Conservation (phyloP, 1,140 invertebrate species). For the Proales similis region DNA sequence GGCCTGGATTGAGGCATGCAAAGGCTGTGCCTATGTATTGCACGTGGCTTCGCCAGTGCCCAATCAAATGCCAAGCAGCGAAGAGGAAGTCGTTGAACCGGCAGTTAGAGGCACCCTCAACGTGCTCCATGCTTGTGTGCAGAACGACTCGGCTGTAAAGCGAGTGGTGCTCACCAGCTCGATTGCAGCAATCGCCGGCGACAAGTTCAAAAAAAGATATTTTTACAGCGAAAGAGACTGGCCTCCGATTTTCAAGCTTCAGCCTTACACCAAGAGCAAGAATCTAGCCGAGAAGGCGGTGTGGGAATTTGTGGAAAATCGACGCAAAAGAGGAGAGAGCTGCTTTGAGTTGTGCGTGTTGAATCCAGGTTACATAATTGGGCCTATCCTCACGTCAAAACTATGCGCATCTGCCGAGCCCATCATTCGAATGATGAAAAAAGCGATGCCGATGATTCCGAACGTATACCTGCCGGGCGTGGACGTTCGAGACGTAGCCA, state of each 20-base stretch:
- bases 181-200: conserved; percentile 53
- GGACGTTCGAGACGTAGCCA: conserved; percentile 59
- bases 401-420: conserved; percentile 41
- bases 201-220: conserved; percentile 42
- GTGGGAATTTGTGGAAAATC: conserved; percentile 57
- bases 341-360: conserved; percentile 57
- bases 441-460: conserved; percentile 54
- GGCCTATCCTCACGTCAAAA: conserved; percentile 44
- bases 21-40: conserved; percentile 56
- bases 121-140: conserved; percentile 55
- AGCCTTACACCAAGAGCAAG: conserved; percentile 56
- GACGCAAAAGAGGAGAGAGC: conserved; percentile 45
- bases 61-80: conserved; percentile 45
- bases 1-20: conserved; percentile 54
- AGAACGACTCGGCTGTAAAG: conserved; percentile 52
- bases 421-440: conserved; percentile 52
- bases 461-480: conserved; percentile 54
- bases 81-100: conserved; percentile 55
- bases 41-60: conserved; percentile 60
- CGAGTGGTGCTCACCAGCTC: conserved; percentile 59
- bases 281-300: conserved; percentile 59
- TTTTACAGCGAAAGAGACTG: conserved; percentile 57
- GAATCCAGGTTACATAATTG: conserved; percentile 57
- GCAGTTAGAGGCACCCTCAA: conserved; percentile 58
- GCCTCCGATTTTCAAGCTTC: conserved; percentile 50